Evolutionary conservation across 2,113 vertebrate species (phyloP).

Genomic region (Pristiophorus japonicus): DNA sequence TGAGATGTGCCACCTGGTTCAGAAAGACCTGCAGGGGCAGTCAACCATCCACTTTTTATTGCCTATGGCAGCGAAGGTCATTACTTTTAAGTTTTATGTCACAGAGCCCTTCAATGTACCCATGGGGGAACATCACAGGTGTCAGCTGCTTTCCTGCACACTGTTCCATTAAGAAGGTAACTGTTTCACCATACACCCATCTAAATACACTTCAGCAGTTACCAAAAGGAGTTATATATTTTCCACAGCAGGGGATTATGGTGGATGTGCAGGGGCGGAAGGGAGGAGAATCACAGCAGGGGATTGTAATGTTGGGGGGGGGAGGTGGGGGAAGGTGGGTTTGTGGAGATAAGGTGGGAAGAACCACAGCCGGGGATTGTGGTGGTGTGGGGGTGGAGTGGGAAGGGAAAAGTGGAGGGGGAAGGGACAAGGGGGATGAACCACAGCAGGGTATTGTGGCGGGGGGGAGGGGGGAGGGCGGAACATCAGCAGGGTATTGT

Average conservation of each 20-base stretch:
- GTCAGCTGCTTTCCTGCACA: constrained; percentile 4
- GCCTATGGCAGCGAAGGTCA: background rate
- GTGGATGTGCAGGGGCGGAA: no score
- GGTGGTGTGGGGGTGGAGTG: no score
- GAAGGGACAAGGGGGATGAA: no score
- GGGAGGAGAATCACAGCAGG: background rate
- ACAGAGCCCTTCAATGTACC: background rate
- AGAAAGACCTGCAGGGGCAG: background rate
- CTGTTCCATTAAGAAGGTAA: background rate
- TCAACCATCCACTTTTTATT: background rate
- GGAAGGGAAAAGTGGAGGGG: no score
- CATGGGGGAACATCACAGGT: constrained; percentile 22
- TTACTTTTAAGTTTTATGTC: background rate
- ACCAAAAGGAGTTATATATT: background rate
- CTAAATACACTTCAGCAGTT: background rate
- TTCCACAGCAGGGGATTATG: no score
- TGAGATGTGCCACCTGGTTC: background rate
- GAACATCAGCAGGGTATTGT: no score
- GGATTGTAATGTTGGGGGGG: no score
- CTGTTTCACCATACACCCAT: background rate
- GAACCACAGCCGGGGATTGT: no score
- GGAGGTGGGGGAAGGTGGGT: no score
- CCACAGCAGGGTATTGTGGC: no score
- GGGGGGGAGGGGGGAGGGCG: no score
- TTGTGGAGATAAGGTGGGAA: no score